Percentiles rank a stretch among this genome's conserved stretches.
phyloP scores from a whole-genome alignment of 2,113 vertebrate species.

The Hymenochirus boettgeri region DNA sequence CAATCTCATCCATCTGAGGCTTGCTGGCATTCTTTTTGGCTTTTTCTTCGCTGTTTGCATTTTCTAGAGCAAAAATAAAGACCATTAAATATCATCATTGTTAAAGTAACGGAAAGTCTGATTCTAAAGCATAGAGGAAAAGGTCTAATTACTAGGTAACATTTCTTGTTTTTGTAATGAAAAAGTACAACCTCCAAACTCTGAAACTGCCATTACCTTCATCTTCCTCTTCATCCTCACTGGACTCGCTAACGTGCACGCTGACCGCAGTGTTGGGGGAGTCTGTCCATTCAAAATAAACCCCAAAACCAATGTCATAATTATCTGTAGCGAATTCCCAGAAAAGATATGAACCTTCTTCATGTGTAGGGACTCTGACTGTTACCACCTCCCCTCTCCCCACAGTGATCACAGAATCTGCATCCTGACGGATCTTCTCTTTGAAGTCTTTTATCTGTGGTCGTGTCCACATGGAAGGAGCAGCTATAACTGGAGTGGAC shows the following conservation, averaged over 20 bases:
- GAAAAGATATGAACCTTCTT: constrained; percentile 95
- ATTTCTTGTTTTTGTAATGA: too few species aligned
- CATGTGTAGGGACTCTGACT: constrained; percentile 92
- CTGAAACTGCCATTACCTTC: constrained; percentile 79
- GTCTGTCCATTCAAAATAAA: constrained; percentile 98
- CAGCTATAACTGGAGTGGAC: constrained; percentile 85
- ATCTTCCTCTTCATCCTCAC: constrained; percentile 94
- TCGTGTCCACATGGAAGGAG: constrained; percentile 98
- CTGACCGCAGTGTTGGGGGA: constrained; percentile 90
- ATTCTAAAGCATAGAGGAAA: too few species aligned
- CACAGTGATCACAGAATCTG: constrained; percentile 95
- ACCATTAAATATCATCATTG: too few species aligned
- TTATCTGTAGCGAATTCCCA: constrained; percentile 99
- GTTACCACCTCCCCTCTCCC: constrained; percentile 97
- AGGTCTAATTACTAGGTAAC: too few species aligned
- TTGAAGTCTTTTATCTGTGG: constrained; percentile 98
- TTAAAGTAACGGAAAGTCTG: too few species aligned
- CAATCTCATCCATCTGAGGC: constrained; percentile 94
- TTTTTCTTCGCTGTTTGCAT: constrained; percentile 82
- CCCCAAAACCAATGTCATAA: constrained; percentile 98
- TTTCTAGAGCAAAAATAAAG: constrained; percentile 55
- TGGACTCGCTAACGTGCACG: constrained; percentile 96
- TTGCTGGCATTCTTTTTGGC: constrained; percentile 87
- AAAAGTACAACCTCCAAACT: too few species aligned
- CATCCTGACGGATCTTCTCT: constrained; percentile 95